Conservation (phyloP, 37 sponge, comb jelly and placozoan genomes). For the Aplysina aerophoba region DNA sequence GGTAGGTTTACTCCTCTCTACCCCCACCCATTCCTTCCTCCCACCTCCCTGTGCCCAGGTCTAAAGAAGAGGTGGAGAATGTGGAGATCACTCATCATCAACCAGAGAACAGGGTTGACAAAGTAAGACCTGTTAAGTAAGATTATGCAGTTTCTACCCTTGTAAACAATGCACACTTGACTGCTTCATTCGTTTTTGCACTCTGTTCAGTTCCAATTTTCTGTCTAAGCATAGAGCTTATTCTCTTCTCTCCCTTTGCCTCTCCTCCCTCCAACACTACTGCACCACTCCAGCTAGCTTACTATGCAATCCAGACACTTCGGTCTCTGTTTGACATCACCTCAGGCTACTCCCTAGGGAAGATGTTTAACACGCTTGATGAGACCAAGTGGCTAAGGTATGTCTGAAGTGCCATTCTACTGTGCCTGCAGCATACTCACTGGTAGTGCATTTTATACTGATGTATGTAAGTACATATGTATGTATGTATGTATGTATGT, state of each 20-base stretch:
- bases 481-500: too few relatives aligned
- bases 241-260: neutral
- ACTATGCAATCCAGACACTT: conserved; percentile 60
- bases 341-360: conserved; percentile 88
- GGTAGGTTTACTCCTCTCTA: too few relatives aligned
- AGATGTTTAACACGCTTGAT: conserved; percentile 62
- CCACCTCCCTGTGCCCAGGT: conserved; percentile 23
- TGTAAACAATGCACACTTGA: too few relatives aligned
- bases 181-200: too few relatives aligned
- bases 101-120: conserved; percentile 62
- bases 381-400: conserved; percentile 88
- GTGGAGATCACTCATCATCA: conserved; percentile 66
- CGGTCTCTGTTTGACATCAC: conserved; percentile 73
- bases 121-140: conserved; percentile 41
- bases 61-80: conserved; percentile 58
- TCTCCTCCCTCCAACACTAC: neutral
- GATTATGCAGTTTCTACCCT: too few relatives aligned
- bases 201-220: too few relatives aligned
- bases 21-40: too few relatives aligned
- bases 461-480: too few relatives aligned
- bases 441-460: too few relatives aligned
- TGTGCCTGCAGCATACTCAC: too few relatives aligned
- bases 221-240: too few relatives aligned
- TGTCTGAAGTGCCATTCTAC: too few relatives aligned
- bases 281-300: conserved; percentile 72